These are phyloP conservation scores for Stictocephala bisonia DNA, from an alignment of 2,888 invertebrate species.

Conservation along the genomic window DNA sequence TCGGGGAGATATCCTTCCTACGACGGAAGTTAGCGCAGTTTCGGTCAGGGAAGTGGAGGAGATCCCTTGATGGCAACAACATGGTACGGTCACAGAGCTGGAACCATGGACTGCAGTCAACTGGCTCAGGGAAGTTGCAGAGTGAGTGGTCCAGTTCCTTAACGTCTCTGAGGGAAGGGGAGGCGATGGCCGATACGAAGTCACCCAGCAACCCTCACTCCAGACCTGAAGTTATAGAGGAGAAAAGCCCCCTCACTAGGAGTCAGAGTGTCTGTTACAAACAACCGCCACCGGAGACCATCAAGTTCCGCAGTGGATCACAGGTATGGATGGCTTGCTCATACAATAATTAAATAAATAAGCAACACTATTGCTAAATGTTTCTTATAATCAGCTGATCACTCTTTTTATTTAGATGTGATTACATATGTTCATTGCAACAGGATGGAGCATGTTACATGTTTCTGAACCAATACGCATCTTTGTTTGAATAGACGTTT, in stretches of 20 bases:
- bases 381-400: too few species aligned
- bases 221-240: neutral
- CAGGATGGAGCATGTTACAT: too few species aligned
- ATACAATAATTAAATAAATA: too few species aligned
- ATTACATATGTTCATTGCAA: too few species aligned
- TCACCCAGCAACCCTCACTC: neutral
- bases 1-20: conserved; percentile 37
- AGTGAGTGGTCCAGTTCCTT: conserved; percentile 35
- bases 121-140: conserved; percentile 40
- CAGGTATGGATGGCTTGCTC: too few species aligned
- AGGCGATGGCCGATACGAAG: conserved; percentile 11
- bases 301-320: conserved; percentile 5
- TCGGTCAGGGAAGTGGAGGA: conserved; percentile 38
- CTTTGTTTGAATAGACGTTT: too few species aligned
- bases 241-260: conserved; percentile 1
- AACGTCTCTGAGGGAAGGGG: conserved; percentile 35
- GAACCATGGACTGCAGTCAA: conserved; percentile 43
- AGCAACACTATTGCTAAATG: too few species aligned
- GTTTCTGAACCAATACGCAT: too few species aligned
- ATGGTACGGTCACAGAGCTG: conserved; percentile 41
- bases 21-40: conserved; percentile 40
- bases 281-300: conserved; percentile 4
- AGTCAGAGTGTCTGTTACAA: conserved; percentile 41
- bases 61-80: conserved; percentile 8
- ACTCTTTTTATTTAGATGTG: too few species aligned